Base-by-base conservation (phyloP, 2,888 invertebrate species). In the Leptopterna dolabrata region DNA sequence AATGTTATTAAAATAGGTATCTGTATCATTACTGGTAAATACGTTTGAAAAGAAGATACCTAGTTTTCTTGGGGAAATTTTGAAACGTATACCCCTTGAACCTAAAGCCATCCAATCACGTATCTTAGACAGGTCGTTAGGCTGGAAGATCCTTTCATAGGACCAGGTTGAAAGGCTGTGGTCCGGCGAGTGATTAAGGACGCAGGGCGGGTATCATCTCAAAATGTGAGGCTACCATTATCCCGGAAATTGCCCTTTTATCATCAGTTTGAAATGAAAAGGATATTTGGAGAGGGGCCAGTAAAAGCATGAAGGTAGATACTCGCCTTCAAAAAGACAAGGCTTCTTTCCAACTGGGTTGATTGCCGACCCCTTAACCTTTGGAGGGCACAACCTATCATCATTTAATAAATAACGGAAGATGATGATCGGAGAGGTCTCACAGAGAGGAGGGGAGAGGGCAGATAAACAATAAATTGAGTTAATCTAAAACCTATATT, bases 191-290 rank as follows among this genome's bases (percentile, higher is more conserved):
- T 73, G 73, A 73, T 73, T 73, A 73, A 73, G 73, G 73, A 73
- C 27, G 41, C 29, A 27, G 14, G 29, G 3, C 4, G n/a, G 7
- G 73, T 73, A 73, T 73, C 73, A 73, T 73, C 73, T 73, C 73
- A 73, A 36, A 73, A 73, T 73, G 73, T 73, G 73, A 73, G 36
- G 73, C 73, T 41, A 73, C 73, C 73, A 73, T 73, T 73, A 73
- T 73, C 73, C 41, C 19, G 24, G 73, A 73, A 73, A 73, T 73
- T 73, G 73, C 73, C 16, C 19, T 4, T 73, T 41, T 30, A 73
- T 73, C 73, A 36, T 73, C 73, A 41, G 73, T 63, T 63, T 24
- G 63, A 24, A 19, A 19, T 16, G n/a, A 19, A 73, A 73, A 73
- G 14, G 73, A 19, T 16, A 36, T 30, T n/a, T 30, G 16, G 36